phyloP scores from a whole-genome alignment of 37 sponge, comb jelly and placozoan species.

The Geodia barretti region DNA sequence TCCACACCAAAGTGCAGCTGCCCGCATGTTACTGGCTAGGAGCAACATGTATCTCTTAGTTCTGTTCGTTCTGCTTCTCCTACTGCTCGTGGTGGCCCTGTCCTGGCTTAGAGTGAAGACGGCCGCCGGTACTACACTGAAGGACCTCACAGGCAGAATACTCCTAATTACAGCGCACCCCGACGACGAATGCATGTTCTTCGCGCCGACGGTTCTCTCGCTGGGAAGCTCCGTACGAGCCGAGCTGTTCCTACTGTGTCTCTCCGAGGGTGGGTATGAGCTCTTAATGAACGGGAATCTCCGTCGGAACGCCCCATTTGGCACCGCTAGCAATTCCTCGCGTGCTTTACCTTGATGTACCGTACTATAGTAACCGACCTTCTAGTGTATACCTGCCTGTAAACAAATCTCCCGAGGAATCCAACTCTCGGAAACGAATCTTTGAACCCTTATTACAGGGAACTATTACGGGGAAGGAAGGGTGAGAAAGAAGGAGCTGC shows the following conservation, averaged over 20 bases:
- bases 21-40: no score
- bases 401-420: no score
- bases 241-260: slow-evolving; percentile 66
- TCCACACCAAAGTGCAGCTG: no score
- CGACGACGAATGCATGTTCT: slow-evolving; percentile 99
- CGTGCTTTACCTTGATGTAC: no score
- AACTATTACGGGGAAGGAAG: slow-evolving; percentile 80
- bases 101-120: neutral
- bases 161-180: slow-evolving; percentile 92
- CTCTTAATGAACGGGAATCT: no score
- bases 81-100: neutral
- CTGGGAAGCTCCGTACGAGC: neutral
- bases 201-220: slow-evolving; percentile 82
- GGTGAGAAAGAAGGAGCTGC: slow-evolving; percentile 64
- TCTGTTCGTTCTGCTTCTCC: neutral
- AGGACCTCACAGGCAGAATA: neutral
- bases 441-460: slow-evolving; percentile 51
- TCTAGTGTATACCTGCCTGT: no score
- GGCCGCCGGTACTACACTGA: neutral
- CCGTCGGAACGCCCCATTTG: neutral
- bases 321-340: neutral
- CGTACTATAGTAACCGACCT: no score
- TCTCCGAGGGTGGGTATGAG: slow-evolving; percentile 79
- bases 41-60: neutral
- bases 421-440: no score